Evolutionary conservation across 2,888 invertebrate genomes (phyloP).

Genomic region (Thalpophila matura): DNA sequence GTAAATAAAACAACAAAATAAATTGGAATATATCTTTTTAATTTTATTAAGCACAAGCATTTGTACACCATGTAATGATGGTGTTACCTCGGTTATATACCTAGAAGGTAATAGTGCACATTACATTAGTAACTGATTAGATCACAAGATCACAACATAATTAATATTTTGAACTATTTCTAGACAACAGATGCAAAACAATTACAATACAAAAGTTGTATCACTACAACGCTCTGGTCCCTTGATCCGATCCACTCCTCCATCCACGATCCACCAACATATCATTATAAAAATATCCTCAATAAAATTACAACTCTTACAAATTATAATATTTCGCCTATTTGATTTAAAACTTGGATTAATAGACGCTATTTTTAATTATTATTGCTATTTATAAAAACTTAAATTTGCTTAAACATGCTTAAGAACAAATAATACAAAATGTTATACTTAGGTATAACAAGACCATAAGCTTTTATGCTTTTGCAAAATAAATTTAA

Average conservation of each 20-base stretch:
- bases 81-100: slow-evolving; percentile 68
- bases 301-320: slow-evolving; percentile 59
- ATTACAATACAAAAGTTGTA: slow-evolving; percentile 66
- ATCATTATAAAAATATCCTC: slow-evolving; percentile 66
- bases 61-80: slow-evolving; percentile 66
- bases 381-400: not conserved
- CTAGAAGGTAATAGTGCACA: slow-evolving; percentile 78
- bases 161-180: slow-evolving; percentile 70
- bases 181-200: slow-evolving; percentile 71
- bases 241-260: slow-evolving; percentile 68
- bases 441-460: not conserved
- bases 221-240: slow-evolving; percentile 82
- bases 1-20: slow-evolving; percentile 73
- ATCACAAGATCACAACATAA: slow-evolving; percentile 82
- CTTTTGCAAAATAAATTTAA: not conserved
- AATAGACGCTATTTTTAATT: slow-evolving; percentile 3
- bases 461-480: not conserved
- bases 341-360: slow-evolving; percentile 30
- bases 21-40: slow-evolving; percentile 84
- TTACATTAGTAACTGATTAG: slow-evolving; percentile 81
- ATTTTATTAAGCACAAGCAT: slow-evolving; percentile 87
- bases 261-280: slow-evolving; percentile 75
- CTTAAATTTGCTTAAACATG: not conserved
- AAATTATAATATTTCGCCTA: slow-evolving; percentile 46
- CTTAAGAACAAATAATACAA: not conserved